A percentile compares a stretch with the other conserved stretches of the same genome.
phyloP scores from a whole-genome alignment of 2,797 vertebrate genomes.

The Pseudomugil tenellus region DNA sequence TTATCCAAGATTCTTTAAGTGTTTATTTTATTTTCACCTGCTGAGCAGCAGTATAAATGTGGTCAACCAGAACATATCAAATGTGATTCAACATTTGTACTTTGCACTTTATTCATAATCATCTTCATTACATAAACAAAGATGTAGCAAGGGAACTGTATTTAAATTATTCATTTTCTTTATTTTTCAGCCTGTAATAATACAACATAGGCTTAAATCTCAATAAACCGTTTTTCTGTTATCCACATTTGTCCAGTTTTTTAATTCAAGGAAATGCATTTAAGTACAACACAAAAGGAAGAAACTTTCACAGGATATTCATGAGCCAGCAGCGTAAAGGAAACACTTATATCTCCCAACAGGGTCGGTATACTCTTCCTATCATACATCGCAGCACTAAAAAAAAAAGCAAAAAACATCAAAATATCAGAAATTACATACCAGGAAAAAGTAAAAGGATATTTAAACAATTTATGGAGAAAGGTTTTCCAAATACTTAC shows the following conservation, averaged over 20 bases:
- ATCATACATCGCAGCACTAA: slow-evolving; percentile 95
- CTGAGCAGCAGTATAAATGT: background rate
- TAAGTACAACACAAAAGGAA: slow-evolving; percentile 11
- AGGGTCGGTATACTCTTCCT: slow-evolving; percentile 95
- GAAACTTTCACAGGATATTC: slow-evolving; percentile 14
- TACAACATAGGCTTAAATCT: slow-evolving; percentile 57
- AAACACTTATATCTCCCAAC: slow-evolving; percentile 85
- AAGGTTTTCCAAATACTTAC: slow-evolving; percentile 77
- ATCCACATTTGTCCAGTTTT: slow-evolving; percentile 34
- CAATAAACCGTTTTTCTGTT: slow-evolving; percentile 77
- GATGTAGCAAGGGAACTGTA: background rate
- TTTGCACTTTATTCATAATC: slow-evolving; percentile 10
- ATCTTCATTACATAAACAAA: background rate
- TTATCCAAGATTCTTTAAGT: too few relatives aligned
- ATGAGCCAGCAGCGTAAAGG: background rate
- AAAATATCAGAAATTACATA: background rate
- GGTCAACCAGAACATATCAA: slow-evolving; percentile 1
- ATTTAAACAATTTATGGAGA: background rate
- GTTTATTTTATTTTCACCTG: background rate
- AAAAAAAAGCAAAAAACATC: slow-evolving; percentile 22
- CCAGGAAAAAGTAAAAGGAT: background rate
- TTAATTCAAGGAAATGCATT: slow-evolving; percentile 38
- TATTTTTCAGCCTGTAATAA: slow-evolving; percentile 9
- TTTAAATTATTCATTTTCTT: slow-evolving; percentile 24
- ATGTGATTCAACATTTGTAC: slow-evolving; percentile 14